Evolutionary conservation across 2,888 invertebrate species (phyloP).

Genomic region (Ischnus inquisitorius): DNA sequence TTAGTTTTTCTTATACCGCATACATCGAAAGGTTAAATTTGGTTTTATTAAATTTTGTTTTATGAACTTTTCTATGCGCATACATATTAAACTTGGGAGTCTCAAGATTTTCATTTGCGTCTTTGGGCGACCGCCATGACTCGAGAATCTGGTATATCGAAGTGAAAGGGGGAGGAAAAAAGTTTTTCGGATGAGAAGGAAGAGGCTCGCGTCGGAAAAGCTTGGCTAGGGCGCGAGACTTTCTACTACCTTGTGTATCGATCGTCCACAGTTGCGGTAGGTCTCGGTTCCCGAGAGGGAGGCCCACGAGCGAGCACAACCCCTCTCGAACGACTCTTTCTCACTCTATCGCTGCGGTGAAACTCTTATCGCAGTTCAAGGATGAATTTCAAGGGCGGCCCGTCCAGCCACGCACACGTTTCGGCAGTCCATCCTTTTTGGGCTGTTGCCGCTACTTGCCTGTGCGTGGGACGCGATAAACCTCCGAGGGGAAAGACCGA

Average conservation of each 20-base stretch:
- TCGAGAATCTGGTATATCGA: slow-evolving; percentile 9
- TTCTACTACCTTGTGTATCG: slow-evolving; percentile 79
- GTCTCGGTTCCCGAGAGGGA: slow-evolving; percentile 80
- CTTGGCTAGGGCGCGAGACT: slow-evolving; percentile 73
- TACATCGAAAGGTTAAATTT: neutral
- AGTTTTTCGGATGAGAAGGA: slow-evolving; percentile 53
- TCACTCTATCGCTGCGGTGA: slow-evolving; percentile 53
- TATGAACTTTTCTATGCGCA: neutral
- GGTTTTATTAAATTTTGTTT: slow-evolving; percentile 1
- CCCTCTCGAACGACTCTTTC: slow-evolving; percentile 54
- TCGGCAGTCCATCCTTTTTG: slow-evolving; percentile 63
- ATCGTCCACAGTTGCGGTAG: slow-evolving; percentile 82
- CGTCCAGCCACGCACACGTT: slow-evolving; percentile 72
- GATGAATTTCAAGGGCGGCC: slow-evolving; percentile 83
- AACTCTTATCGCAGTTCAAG: slow-evolving; percentile 83
- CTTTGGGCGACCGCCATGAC: neutral
- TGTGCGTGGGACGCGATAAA: slow-evolving; percentile 59
- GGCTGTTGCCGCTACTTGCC: slow-evolving; percentile 10
- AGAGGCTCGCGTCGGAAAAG: slow-evolving; percentile 73
- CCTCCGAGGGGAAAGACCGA: slow-evolving; percentile 35
- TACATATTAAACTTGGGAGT: too few relatives aligned
- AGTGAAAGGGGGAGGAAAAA: slow-evolving; percentile 39
- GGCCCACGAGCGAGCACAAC: slow-evolving; percentile 66
- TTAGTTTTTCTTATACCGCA: too few relatives aligned
- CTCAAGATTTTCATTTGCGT: neutral